Percentiles rank a stretch among this genome's conserved stretches.
phyloP scores from a whole-genome alignment of 2,888 invertebrate genomes.

The Silvanus unidentatus region DNA sequence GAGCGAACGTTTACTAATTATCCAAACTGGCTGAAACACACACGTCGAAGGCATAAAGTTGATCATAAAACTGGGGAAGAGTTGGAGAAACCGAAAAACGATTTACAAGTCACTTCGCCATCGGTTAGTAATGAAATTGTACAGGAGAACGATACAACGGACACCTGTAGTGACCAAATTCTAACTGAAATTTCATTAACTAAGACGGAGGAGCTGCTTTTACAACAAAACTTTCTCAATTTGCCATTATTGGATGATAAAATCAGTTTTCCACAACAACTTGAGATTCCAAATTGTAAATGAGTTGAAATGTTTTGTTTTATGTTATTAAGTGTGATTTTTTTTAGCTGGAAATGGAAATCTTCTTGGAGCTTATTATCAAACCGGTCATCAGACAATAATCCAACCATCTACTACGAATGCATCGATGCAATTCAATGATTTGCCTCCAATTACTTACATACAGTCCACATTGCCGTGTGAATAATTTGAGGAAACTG shows the following conservation, averaged over 20 bases:
- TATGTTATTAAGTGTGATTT: slow-evolving; percentile 7
- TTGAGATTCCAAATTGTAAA: slow-evolving; percentile 33
- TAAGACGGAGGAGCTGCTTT: slow-evolving; percentile 37
- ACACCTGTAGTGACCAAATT: slow-evolving; percentile 21
- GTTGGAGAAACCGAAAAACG: slow-evolving; percentile 27
- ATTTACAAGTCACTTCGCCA: slow-evolving; percentile 2
- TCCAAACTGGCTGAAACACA: slow-evolving; percentile 56
- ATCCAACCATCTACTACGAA: slow-evolving; percentile 19
- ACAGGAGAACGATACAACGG: slow-evolving; percentile 11
- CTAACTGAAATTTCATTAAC: slow-evolving; percentile 32
- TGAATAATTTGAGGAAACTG: slow-evolving; percentile 12
- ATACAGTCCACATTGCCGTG: slow-evolving; percentile 22
- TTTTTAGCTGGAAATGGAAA: slow-evolving; percentile 26
- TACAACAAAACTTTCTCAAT: slow-evolving; percentile 37
- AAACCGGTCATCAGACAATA: slow-evolving; percentile 28
- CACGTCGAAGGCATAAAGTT: slow-evolving; percentile 51
- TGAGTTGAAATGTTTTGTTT: slow-evolving; percentile 3
- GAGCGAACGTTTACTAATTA: slow-evolving; percentile 52
- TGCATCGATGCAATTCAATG: slow-evolving; percentile 30
- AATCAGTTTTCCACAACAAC: slow-evolving; percentile 31
- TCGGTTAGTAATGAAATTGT: neutral
- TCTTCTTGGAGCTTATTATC: slow-evolving; percentile 34
- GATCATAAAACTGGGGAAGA: slow-evolving; percentile 40
- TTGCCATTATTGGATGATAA: slow-evolving; percentile 37
- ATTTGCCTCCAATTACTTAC: slow-evolving; percentile 28